Base-by-base conservation (phyloP, 2,888 invertebrate genomes). In the Eustalomyia histrio region DNA sequence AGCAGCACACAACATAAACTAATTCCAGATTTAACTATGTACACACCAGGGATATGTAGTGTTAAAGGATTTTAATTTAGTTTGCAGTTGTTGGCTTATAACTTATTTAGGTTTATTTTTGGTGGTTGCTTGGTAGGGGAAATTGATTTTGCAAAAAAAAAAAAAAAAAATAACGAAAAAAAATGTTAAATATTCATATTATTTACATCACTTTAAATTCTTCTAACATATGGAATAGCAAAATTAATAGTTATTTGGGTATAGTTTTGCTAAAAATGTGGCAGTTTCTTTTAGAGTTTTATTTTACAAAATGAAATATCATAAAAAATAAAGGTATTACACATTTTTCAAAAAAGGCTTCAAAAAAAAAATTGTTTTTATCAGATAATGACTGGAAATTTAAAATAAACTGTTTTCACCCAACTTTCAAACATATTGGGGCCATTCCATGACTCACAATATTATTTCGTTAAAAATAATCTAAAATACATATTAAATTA, bases 71-170 rank as follows among this genome's bases (percentile, higher is more conserved):
- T 64, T 61, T 43, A 24, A 18, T 61, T 52, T 17, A 53, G 50
- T 39, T 16, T 5, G 58, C 12, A 72, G 35, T 71, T 14, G 43
- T 64, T 67, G 53, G 50, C 61, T 67, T 55, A 68, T 63, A 64
- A 73, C 55, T 78, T 67, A 71, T 50, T 52, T 73, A 47, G 65
- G 24, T 60, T 65, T 47, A 47, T 35, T n/a, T 73, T 68, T 53
- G 64, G 47, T 65, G 65, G 65, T 43, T 58, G 14, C 3, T 47
- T 52, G 35, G 67, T 47, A 55, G 75, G 73, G 73, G 75, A 75
- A 75, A 75, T 75, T 61, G 67, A 68, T 55, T 68, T 61, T 61
- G 43, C n/a, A 16, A 16, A 8, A 2, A 24, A 24, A 24, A 24
- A 24, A 29, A 29, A 29, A 29, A 29, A 29, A 29, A 6, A 6